Evolutionary conservation across 2,888 invertebrate species (phyloP).

Genomic region (Stenoptilia bipunctidactyla): DNA sequence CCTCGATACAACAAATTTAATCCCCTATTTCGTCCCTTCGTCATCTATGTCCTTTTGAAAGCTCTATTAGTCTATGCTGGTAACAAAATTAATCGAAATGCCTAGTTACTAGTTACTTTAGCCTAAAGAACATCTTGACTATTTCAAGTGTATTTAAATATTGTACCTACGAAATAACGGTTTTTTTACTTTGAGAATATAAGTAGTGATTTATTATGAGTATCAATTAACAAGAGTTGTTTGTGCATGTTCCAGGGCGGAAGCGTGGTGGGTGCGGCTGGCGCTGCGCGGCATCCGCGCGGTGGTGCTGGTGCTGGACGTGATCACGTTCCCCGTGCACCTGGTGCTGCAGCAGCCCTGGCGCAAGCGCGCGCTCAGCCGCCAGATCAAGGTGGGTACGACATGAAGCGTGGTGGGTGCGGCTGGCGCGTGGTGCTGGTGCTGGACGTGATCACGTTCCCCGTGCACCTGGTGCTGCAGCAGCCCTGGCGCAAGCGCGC

Average conservation of each 20-base stretch:
- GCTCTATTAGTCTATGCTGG: no score
- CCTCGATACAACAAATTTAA: no score
- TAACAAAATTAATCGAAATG: no score
- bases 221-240: no score
- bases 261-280: conserved; percentile 77
- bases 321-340: conserved; percentile 92
- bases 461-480: conserved; percentile 89
- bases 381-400: conserved; percentile 79
- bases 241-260: conserved; percentile 73
- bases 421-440: conserved; percentile 83
- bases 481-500: conserved; percentile 88
- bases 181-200: no score
- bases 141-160: no score
- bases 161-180: no score
- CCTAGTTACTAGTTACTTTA: no score
- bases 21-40: no score
- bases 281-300: conserved; percentile 84
- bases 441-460: conserved; percentile 91
- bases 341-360: conserved; percentile 89
- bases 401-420: conserved; percentile 74
- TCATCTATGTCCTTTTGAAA: no score
- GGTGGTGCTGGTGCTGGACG: conserved; percentile 88
- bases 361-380: conserved; percentile 82
- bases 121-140: no score
- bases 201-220: no score